Percentiles rank a stretch among this genome's conserved stretches.
Conservation (phyloP, 2,797 vertebrate genomes). For the Pseudomugil gertrudae region DNA sequence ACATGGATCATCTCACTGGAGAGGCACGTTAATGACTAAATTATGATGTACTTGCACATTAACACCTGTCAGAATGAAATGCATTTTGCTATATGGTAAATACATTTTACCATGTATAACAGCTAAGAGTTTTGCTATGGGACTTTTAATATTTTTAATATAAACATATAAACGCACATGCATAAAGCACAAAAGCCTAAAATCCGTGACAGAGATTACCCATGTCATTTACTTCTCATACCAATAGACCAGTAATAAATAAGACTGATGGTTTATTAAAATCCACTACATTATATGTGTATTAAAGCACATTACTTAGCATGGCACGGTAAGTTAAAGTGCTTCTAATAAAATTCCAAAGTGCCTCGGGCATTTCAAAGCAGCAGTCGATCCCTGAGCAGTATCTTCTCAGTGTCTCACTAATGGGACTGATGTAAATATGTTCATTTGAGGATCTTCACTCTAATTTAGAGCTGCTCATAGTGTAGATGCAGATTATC, state of each 20-base stretch:
- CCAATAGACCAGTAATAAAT: slow-evolving; percentile 74
- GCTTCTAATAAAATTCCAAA: slow-evolving; percentile 81
- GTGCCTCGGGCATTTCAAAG: slow-evolving; percentile 77
- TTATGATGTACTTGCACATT: neutral
- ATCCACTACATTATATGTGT: slow-evolving; percentile 77
- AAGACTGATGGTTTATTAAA: slow-evolving; percentile 79
- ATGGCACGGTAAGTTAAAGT: slow-evolving; percentile 74
- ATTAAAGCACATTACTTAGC: slow-evolving; percentile 78
- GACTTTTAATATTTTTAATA: neutral
- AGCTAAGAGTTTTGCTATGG: slow-evolving; percentile 1
- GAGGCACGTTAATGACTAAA: neutral
- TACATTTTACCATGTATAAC: neutral
- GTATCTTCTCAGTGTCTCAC: slow-evolving; percentile 71
- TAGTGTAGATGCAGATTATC: slow-evolving; percentile 84
- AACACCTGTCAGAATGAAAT: slow-evolving; percentile 7
- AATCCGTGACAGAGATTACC: slow-evolving; percentile 72
- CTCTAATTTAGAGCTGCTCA: slow-evolving; percentile 77
- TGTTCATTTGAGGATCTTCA: slow-evolving; percentile 80
- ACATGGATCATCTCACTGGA: slow-evolving; percentile 22
- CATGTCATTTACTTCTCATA: slow-evolving; percentile 65
- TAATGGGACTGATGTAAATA: slow-evolving; percentile 84
- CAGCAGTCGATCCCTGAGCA: slow-evolving; percentile 59
- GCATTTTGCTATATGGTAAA: too few species aligned
- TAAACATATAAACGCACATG: neutral
- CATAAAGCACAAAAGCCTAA: slow-evolving; percentile 37